A percentile compares a stretch with the other conserved stretches of the same genome.
Conservation (phyloP, 92 coral and sea anemone species). For the Isaurus tuberculatus region DNA sequence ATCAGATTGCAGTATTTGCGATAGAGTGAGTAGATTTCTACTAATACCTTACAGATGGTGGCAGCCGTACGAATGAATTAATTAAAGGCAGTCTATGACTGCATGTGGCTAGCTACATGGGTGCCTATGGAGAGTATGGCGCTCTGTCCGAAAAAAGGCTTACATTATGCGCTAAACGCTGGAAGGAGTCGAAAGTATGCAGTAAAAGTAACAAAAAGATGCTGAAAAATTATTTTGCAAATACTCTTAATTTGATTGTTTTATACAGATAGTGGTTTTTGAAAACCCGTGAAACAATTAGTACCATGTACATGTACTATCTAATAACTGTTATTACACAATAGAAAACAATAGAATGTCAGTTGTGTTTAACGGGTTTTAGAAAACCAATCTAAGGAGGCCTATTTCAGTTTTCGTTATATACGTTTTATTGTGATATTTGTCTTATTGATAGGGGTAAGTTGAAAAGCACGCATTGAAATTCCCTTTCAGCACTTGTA, state of each 20-base stretch:
- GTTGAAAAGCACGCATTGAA: slow-evolving; percentile 25
- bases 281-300: slow-evolving; percentile 24
- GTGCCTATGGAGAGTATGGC: slow-evolving; percentile 15
- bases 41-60: too few relatives aligned
- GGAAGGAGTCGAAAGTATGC: slow-evolving; percentile 26
- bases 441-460: slow-evolving; percentile 22
- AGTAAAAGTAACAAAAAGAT: slow-evolving; percentile 22
- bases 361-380: slow-evolving; percentile 21
- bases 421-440: slow-evolving; percentile 22
- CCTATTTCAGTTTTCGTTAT: slow-evolving; percentile 24
- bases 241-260: slow-evolving; percentile 22
- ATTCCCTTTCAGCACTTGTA: slow-evolving; percentile 25
- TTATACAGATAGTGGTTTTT: slow-evolving; percentile 23
- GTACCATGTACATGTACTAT: slow-evolving; percentile 24
- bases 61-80: too few relatives aligned
- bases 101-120: slow-evolving; percentile 13
- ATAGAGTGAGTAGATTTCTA: too few relatives aligned
- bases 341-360: slow-evolving; percentile 23
- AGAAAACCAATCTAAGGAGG: slow-evolving; percentile 25
- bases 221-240: slow-evolving; percentile 23
- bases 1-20: too few relatives aligned
- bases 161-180: slow-evolving; percentile 25
- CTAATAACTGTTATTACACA: slow-evolving; percentile 23
- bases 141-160: slow-evolving; percentile 25
- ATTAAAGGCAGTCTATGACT: slow-evolving; percentile 16